Conservation (phyloP, 1,140 invertebrate genomes). For the Condylostylus longicornis region DNA sequence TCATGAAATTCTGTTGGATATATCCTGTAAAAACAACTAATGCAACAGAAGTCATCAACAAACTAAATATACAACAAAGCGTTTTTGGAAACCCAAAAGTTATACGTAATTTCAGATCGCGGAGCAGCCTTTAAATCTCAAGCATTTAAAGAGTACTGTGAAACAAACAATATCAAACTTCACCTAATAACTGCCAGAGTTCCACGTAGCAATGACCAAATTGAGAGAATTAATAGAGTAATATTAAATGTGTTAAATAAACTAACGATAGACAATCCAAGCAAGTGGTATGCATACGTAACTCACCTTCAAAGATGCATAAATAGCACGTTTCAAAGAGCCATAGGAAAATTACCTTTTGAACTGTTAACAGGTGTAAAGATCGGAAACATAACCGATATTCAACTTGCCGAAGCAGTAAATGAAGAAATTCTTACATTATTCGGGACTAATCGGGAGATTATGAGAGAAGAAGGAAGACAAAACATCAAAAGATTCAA, state of each 20-base stretch:
- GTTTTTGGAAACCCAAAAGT: constrained; percentile 10
- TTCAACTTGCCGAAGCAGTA: no score
- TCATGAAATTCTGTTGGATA: constrained; percentile 24
- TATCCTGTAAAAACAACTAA: constrained; percentile 1
- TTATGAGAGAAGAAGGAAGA: no score
- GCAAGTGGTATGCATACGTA: no score
- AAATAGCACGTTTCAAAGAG: no score
- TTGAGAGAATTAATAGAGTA: not conserved
- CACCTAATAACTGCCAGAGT: not conserved
- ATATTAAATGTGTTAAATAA: not conserved
- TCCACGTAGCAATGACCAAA: not conserved
- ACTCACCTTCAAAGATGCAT: no score
- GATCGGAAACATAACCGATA: no score
- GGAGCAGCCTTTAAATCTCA: not conserved
- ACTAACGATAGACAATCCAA: no score
- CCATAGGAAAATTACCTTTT: no score
- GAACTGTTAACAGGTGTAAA: no score
- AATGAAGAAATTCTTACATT: no score
- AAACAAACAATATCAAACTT: not conserved
- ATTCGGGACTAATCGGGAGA: no score
- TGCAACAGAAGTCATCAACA: constrained; percentile 1
- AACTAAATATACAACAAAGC: constrained; percentile 13
- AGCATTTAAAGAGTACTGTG: not conserved
- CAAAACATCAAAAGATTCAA: no score
- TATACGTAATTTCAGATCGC: constrained; percentile 9